These are phyloP conservation scores for Chaetodon auriga DNA, from an alignment of 2,113 vertebrate genomes.

Conservation along the genomic window DNA sequence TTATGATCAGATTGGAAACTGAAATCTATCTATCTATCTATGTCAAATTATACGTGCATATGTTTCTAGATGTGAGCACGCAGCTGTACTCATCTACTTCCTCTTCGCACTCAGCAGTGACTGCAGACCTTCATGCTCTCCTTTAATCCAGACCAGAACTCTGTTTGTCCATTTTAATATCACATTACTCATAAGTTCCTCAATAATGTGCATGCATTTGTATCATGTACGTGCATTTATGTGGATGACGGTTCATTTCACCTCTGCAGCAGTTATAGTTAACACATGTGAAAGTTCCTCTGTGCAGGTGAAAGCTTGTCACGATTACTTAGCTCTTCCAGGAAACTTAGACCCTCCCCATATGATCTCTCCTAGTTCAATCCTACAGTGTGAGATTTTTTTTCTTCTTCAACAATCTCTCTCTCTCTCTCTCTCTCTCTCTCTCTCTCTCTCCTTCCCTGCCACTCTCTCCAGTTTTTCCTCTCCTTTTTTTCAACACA, in stretches of 20 bases:
- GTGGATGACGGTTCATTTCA: conserved; percentile 68
- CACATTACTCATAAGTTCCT: background rate
- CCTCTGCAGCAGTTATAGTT: conserved; percentile 31
- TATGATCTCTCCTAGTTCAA: conserved; percentile 55
- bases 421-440: conserved; percentile 52
- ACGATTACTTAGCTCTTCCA: conserved; percentile 82
- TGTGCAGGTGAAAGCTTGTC: conserved; percentile 81
- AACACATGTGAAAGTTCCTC: conserved; percentile 52
- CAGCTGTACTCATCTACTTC: background rate
- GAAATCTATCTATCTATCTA: too few relatives aligned
- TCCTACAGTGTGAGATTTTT: conserved; percentile 63
- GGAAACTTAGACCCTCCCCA: conserved; percentile 62
- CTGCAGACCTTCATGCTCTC: background rate
- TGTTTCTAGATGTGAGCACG: background rate
- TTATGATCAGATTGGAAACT: too few relatives aligned
- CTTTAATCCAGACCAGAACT: background rate
- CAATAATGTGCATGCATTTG: background rate
- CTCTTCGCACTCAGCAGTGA: too few relatives aligned
- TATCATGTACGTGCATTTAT: too few relatives aligned
- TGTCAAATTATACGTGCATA: background rate
- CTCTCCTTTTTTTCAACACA: conserved; percentile 82
- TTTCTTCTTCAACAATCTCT: conserved; percentile 54
- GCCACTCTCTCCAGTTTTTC: conserved; percentile 70
- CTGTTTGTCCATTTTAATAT: background rate
- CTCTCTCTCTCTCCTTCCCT: conserved; percentile 59